Percentiles rank a stretch among this genome's conserved stretches.
Conservation (phyloP, 2,888 invertebrate genomes). For the Aspidapion aeneum region DNA sequence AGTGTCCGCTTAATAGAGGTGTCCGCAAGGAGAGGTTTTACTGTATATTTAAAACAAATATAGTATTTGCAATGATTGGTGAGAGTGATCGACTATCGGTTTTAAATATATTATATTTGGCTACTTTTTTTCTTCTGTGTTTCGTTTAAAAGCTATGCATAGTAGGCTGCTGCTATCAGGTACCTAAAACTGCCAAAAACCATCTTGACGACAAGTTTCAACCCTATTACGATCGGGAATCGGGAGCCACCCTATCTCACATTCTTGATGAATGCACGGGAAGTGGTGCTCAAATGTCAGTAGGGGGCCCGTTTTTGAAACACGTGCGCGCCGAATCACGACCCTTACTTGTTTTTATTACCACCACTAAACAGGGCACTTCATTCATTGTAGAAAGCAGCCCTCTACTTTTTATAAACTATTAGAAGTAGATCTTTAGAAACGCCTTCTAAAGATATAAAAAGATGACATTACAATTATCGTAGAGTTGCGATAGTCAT, state of each 20-base stretch:
- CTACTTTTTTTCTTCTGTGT: too few relatives aligned
- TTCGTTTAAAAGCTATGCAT: too few relatives aligned
- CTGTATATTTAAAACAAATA: too few relatives aligned
- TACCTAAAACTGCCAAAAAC: not conserved
- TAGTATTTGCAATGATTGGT: too few relatives aligned
- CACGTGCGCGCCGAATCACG: conserved; percentile 44
- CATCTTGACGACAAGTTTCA: not conserved
- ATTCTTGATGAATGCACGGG: conserved; percentile 36
- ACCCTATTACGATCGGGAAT: conserved; percentile 2
- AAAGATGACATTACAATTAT: too few relatives aligned
- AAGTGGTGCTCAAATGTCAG: conserved; percentile 46
- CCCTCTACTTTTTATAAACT: not conserved
- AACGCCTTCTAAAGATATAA: too few relatives aligned
- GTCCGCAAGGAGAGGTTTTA: too few relatives aligned
- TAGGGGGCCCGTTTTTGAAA: conserved; percentile 42
- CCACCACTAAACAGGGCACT: conserved; percentile 28
- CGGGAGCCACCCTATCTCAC: conserved; percentile 31
- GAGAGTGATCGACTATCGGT: too few relatives aligned
- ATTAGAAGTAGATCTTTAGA: too few relatives aligned
- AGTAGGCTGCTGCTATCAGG: not conserved
- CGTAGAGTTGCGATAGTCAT: too few relatives aligned
- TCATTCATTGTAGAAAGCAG: conserved; percentile 17
- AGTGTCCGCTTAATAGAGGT: too few relatives aligned
- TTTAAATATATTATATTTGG: too few relatives aligned
- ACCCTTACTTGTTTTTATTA: conserved; percentile 34